Base-by-base conservation (phyloP, 2,888 invertebrate genomes). In the Chrysolina haemoptera region DNA sequence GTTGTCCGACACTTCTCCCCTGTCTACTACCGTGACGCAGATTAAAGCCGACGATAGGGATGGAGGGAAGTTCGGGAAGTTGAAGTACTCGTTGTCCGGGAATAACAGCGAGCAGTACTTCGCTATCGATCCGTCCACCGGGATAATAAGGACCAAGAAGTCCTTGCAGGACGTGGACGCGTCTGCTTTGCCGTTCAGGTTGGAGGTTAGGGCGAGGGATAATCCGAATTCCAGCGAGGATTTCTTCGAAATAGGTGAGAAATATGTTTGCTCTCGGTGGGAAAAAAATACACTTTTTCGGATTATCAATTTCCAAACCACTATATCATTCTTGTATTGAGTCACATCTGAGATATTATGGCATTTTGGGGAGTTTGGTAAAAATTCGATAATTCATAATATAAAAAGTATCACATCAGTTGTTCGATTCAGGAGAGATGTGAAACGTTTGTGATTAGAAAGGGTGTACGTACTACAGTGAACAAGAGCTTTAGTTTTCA, bases 11-110 rank as follows among this genome's bases (percentile, higher is more conserved):
- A 92, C 93, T 80, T 92, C 94, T 78, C 91, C 94, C 70, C 90
- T 96, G 74, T 93, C 93, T 11, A 93, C 94, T 18, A 35, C 93
- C 48, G 93, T 97, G 5, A 85, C 95, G 55, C 59, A 59, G 27
- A 62, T 78, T 12, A 93, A 92, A 89, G 97, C 98, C 0, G 92
- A 93, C 79, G 98, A 98, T 87, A 91, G 91, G 79, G 98, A 98
- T 85, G 94, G 95, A 70, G 96, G 96, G 0, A 92, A 93, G 77
- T 95, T 91, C 85, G 97, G 97, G 1, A 92, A 92, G 83, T 89
- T 98, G 22, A 92, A 92, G 78, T 98, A 96, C 87, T 90, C 84
- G 55, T 76, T 90, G 62, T 78, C 84, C 10, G 88, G 88, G 10
- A 87, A 87, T 72, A 81, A 82, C 62, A 86, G 84, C 62, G 90